Evolutionary conservation across 1,140 invertebrate genomes (phyloP).

Genomic region (Megalopta genalis): DNA sequence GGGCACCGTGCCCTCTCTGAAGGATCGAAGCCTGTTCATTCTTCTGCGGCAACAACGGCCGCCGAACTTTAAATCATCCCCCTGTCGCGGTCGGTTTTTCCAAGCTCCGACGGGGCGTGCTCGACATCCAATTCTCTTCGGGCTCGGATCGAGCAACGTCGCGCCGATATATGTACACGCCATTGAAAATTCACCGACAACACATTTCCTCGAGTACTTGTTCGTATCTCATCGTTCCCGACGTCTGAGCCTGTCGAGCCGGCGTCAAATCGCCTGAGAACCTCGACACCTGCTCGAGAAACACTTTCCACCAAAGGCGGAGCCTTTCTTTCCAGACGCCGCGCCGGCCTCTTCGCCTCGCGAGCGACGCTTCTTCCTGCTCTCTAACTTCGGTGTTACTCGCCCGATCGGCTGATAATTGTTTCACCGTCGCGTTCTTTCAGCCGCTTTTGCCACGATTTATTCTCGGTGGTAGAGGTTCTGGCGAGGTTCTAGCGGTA

Average conservation of each 20-base stretch:
- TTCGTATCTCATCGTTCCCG: conserved; percentile 30
- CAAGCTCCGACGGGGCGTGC: neutral
- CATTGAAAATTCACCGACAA: conserved; percentile 6
- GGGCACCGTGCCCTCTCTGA: neutral
- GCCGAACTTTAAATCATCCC: neutral
- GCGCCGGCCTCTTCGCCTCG: neutral
- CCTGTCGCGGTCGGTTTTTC: no score
- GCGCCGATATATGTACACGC: neutral
- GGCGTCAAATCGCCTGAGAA: conserved; percentile 44
- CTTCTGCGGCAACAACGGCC: neutral
- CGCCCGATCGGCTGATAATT: no score
- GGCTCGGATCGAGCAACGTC: neutral
- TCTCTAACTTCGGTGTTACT: no score
- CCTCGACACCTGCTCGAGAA: conserved; percentile 45
- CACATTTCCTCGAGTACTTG: conserved; percentile 30
- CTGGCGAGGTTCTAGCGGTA: no score
- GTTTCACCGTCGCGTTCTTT: no score
- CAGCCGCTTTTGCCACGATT: no score
- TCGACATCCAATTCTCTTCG: neutral
- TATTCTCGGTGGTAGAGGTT: no score
- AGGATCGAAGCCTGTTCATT: neutral
- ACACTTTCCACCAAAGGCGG: conserved; percentile 1
- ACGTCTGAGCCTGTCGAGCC: conserved; percentile 15
- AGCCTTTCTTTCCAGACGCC: neutral
- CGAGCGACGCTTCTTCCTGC: no score